These are phyloP conservation scores for Littorina saxatilis DNA, from an alignment of 1,140 invertebrate species.

Conservation along the genomic window DNA sequence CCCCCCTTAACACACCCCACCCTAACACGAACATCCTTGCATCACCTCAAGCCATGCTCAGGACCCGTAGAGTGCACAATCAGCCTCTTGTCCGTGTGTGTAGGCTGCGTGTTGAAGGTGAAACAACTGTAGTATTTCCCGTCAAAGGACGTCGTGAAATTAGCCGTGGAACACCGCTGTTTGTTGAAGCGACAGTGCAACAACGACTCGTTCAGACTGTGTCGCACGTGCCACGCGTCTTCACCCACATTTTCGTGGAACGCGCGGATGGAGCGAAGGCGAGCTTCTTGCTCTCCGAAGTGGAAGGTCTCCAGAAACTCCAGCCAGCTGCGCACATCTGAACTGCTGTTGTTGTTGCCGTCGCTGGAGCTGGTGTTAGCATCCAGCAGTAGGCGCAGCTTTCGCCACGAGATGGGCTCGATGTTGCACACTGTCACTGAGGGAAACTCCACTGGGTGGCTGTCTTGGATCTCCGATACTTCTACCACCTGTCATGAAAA, in stretches of 20 bases:
- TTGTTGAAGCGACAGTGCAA: constrained; percentile 68
- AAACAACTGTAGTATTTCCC: constrained; percentile 72
- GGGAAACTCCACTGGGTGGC: constrained; percentile 70
- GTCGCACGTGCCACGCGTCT: constrained; percentile 57
- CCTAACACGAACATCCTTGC: background rate
- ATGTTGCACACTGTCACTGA: constrained; percentile 70
- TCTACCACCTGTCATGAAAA: constrained; percentile 60
- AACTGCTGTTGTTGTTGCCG: background rate
- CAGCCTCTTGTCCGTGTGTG: constrained; percentile 39
- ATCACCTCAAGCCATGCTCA: constrained; percentile 60
- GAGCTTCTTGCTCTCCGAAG: constrained; percentile 46
- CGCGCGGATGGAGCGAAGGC: constrained; percentile 62
- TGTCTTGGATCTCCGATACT: constrained; percentile 69
- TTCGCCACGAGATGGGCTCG: constrained; percentile 64
- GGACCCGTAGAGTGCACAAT: constrained; percentile 69
- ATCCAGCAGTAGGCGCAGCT: constrained; percentile 44
- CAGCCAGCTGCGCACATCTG: constrained; percentile 43
- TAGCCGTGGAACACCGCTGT: constrained; percentile 54
- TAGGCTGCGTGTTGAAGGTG: constrained; percentile 62
- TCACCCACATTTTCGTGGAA: constrained; percentile 67
- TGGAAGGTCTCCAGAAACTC: constrained; percentile 53
- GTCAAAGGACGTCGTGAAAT: constrained; percentile 66
- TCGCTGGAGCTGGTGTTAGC: constrained; percentile 41
- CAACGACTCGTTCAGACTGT: constrained; percentile 63
- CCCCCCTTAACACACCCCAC: background rate